Percentiles rank a stretch among this genome's conserved stretches.
Evolutionary conservation across 2,888 invertebrate species (phyloP).

Genomic region (Halocaridina rubra): DNA sequence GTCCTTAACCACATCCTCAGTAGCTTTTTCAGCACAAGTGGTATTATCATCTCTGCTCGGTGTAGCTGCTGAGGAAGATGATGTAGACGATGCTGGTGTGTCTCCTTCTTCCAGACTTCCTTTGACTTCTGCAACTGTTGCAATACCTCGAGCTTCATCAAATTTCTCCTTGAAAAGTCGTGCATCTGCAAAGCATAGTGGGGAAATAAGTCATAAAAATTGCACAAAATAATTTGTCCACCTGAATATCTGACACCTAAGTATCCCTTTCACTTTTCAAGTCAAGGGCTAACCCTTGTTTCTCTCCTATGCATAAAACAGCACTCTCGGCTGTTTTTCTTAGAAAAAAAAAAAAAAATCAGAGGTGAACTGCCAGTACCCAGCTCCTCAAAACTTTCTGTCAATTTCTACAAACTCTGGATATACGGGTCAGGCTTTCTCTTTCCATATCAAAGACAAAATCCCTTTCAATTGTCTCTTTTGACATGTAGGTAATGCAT

Average conservation of each 20-base stretch:
- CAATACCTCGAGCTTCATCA: constrained; percentile 50
- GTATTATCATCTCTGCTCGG: neutral
- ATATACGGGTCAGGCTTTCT: too few relatives aligned
- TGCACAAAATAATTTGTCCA: neutral
- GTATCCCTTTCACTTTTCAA: too few relatives aligned
- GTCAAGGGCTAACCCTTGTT: too few relatives aligned
- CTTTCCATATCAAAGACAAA: too few relatives aligned
- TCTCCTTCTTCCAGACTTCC: constrained; percentile 18
- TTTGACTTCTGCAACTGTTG: constrained; percentile 29
- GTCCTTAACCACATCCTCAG: constrained; percentile 13
- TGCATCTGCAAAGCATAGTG: constrained; percentile 34
- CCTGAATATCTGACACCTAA: neutral
- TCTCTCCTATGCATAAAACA: too few relatives aligned
- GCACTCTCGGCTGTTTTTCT: neutral
- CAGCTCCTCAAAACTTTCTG: too few relatives aligned
- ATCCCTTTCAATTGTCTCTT: too few relatives aligned
- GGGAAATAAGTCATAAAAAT: neutral
- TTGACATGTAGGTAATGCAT: too few relatives aligned
- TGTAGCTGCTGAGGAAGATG: neutral
- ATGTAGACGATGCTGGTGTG: neutral
- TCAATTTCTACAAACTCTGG: too few relatives aligned
- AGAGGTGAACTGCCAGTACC: neutral
- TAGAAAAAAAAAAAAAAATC: neutral
- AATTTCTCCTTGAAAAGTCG: constrained; percentile 52
- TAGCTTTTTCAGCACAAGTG: neutral